Base-by-base conservation (phyloP, 2,888 invertebrate genomes). In the Polyommatus icarus region DNA sequence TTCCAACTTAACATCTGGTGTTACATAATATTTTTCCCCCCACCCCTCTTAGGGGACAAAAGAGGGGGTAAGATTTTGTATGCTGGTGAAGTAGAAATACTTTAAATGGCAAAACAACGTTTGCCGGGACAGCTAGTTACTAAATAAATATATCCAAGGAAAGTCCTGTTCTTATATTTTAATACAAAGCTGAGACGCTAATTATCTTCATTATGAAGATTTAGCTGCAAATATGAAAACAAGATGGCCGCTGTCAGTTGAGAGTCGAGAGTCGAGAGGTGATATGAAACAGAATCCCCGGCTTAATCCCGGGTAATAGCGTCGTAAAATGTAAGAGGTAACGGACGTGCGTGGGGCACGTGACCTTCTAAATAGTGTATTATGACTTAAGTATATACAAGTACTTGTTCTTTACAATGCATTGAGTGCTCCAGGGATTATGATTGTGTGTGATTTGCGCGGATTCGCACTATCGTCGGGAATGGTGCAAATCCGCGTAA, bases 271-370 rank as follows among this genome's bases (percentile, higher is more conserved):
- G 84, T 85, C 84, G 80, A 83, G 85, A 85, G 84, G 81, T 84
- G 87, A 84, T 89, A 88, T 88, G 89, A 87, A 88, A 87, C 88
- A 90, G 89, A 88, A 88, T 87, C 87, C 87, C 84, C 87, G 89
- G 88, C 90, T 91, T 92, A 91, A 92, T 92, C 89, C 88, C 87
- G 88, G 90, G 91, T 92, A 91, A 92, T 91, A 90, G 89, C 85
- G 88, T 89, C 91, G 91, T 92, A 92, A 92, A 93, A 92, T 91
- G 92, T 91, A 91, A 91, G 91, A 91, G 91, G 87, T 88, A 86
- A 87, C 90, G 90, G 90, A 91, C 91, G 91, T 90, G 90, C 89
- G 90, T 54, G 18, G 54, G 18, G 54, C 88, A 84, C 92, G 92
- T 92, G 91, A 91, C 91, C 89, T 87, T 24, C 12, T 73, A 40